phyloP scores from a whole-genome alignment of 2,113 vertebrate genomes.

The Rhinolophus sinicus region DNA sequence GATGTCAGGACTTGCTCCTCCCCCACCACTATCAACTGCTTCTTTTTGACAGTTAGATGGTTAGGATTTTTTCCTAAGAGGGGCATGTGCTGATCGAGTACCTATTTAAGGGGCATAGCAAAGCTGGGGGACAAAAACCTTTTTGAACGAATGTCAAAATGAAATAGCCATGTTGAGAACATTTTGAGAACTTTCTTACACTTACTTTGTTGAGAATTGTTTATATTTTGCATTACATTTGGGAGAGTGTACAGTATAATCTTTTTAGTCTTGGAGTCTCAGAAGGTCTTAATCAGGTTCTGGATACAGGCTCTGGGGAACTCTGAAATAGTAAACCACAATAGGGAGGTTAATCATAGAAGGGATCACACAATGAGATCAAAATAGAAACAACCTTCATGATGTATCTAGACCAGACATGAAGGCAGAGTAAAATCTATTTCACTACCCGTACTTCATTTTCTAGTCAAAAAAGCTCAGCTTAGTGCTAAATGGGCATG shows the following conservation, averaged over 20 bases:
- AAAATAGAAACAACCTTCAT: constrained; percentile 42
- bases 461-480: constrained; percentile 10
- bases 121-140: not conserved
- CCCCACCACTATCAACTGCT: constrained; percentile 3
- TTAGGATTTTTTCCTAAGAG: constrained; percentile 37
- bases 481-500: not conserved
- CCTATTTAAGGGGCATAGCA: not conserved
- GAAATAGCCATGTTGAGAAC: not conserved
- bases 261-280: constrained; percentile 6
- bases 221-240: constrained; percentile 50
- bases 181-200: not conserved
- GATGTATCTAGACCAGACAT: not conserved
- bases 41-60: not conserved
- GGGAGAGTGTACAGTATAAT: not conserved
- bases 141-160: not conserved
- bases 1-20: not conserved
- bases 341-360: constrained; percentile 8
- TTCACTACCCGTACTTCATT: constrained; percentile 16
- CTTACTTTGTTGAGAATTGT: not conserved
- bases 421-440: not conserved
- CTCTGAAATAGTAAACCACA: constrained; percentile 49
- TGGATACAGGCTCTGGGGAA: not conserved
- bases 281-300: not conserved
- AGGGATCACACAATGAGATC: not conserved
- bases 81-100: not conserved